These are phyloP conservation scores for Anguilla japonica DNA, from an alignment of 2,113 vertebrate species.

Conservation along the genomic window DNA sequence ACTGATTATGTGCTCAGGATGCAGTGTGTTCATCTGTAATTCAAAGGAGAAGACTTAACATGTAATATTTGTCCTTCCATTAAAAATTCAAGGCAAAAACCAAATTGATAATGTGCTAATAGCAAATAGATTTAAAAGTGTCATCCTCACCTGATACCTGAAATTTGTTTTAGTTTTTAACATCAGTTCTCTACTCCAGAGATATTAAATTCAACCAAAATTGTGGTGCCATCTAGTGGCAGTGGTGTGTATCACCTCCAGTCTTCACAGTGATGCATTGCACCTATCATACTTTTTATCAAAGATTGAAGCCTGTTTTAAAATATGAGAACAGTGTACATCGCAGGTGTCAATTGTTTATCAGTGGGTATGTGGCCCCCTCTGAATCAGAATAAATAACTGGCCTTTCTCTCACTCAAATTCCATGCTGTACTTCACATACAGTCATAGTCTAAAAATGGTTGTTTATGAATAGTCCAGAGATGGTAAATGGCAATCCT, in stretches of 20 bases:
- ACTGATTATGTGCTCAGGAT: background rate
- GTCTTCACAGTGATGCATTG: background rate
- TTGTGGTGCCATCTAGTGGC: conserved; percentile 8
- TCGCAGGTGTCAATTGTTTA: background rate
- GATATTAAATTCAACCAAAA: background rate
- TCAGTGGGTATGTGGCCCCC: background rate
- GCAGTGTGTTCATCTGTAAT: background rate
- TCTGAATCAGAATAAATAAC: background rate
- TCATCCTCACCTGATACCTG: background rate
- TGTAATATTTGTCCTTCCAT: background rate
- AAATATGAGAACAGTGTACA: background rate
- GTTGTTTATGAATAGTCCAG: background rate
- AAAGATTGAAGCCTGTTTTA: background rate
- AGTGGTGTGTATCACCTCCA: background rate
- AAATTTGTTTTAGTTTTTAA: background rate
- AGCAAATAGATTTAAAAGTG: background rate
- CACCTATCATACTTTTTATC: background rate
- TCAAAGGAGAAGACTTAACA: background rate
- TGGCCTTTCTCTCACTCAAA: background rate
- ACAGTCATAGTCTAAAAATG: background rate
- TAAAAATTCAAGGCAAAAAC: background rate
- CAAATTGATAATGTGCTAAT: background rate
- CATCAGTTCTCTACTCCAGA: background rate
- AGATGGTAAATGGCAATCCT: background rate
- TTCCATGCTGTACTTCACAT: background rate